Percentiles rank a stretch among this genome's conserved stretches.
Evolutionary conservation across 2,797 vertebrate genomes (phyloP).

Genomic region (Platyrinchus mystaceus): DNA sequence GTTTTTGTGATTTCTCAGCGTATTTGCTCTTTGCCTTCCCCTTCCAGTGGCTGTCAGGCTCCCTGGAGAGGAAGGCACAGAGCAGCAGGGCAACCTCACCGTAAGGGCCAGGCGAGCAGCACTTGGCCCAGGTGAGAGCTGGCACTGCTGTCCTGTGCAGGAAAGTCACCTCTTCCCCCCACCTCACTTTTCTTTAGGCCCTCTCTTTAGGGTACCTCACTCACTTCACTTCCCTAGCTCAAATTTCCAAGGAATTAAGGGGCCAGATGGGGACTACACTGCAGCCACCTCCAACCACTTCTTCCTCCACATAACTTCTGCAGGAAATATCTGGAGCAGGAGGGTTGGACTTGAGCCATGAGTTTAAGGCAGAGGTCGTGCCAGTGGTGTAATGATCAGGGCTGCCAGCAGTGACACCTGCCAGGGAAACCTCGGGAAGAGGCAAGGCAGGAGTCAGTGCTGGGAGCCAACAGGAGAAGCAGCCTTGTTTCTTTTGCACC

Average conservation of each 20-base stretch:
- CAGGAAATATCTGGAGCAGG: background rate
- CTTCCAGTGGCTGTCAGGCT: background rate
- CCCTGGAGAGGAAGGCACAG: background rate
- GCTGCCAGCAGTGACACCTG: background rate
- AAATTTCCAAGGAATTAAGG: background rate
- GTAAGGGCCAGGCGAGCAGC: background rate
- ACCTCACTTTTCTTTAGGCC: background rate
- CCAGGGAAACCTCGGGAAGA: background rate
- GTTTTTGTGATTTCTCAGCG: background rate
- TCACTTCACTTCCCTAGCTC: background rate
- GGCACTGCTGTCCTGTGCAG: background rate
- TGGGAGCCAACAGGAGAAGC: background rate
- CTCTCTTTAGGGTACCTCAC: too few species aligned
- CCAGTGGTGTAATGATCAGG: background rate
- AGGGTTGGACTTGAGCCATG: background rate
- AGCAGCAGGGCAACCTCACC: background rate
- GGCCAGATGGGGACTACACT: rapidly evolving
- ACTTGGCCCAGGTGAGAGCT: background rate
- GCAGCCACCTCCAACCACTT: background rate
- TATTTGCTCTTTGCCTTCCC: background rate
- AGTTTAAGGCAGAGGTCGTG: background rate
- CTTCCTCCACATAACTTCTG: background rate
- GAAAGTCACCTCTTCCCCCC: background rate
- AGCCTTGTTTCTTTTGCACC: background rate
- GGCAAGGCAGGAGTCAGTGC: background rate